Evolutionary conservation across 2,888 invertebrate species (phyloP), one percentile per base, ranked within the genome.

Genomic region (Exephanes ischioxanthus): DNA sequence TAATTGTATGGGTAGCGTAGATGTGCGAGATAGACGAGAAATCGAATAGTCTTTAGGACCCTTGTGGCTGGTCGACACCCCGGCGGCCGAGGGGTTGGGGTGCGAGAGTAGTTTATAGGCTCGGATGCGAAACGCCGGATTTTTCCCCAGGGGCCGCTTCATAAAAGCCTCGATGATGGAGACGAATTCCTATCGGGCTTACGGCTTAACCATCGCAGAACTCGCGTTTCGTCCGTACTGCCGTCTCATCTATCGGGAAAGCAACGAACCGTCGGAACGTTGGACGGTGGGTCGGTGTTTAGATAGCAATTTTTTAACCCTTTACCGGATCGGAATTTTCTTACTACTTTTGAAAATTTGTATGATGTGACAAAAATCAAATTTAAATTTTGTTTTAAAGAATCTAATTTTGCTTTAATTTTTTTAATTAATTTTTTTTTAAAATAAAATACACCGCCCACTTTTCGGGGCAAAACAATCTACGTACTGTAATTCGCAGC

Each of bases 21-120:
- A 81, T 85, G 68, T 53, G 63, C 41, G 66, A 53, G 81, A 85
- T 78, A 78, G 45, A 78, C 19, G 81, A 85, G 85, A 84, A 68
- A 84, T 84, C 84, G 77, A 84, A 84, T 84, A 73, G 80, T 84
- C 72, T 81, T 84, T 84, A 84, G 84, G 73, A 78, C 71, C 84
- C 84, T 77, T 63, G 80, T 55, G 72, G 67, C 80, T 51, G 51
- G 68, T 79, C 58, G 76, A 80, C 84, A 84, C 84, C 84, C 76
- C 66, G 79, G 11, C 63, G 70, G 14, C 22, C 58, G 53, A 75
- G 70, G 75, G 76, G 41, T 66, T 83, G 80, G 87, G 79, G 83
- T 86, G 83, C 45, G 78, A 71, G 83, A 82, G 82, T 82, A 89
- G 91, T 92, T 92, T 92, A 91, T 92, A 92, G 45, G 48, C 53